Percentiles rank a stretch among this genome's conserved stretches.
These are phyloP conservation scores for Tanytarsus gracilentus DNA, from an alignment of 2,888 invertebrate species.

Conservation along the genomic window DNA sequence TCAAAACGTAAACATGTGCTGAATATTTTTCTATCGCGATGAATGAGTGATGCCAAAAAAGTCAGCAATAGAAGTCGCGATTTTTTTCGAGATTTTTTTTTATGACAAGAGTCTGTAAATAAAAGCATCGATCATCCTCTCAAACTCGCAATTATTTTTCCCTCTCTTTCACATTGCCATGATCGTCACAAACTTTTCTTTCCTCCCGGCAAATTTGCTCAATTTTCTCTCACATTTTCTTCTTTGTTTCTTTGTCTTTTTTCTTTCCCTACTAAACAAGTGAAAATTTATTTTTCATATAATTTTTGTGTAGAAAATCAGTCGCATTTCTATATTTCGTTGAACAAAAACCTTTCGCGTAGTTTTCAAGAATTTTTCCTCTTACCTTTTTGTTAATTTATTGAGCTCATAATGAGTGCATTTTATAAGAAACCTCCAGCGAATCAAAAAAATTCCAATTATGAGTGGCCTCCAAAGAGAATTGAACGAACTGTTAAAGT, in stretches of 20 bases:
- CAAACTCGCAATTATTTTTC: neutral
- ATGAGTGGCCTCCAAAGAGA: conserved; percentile 24
- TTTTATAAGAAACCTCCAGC: conserved; percentile 17
- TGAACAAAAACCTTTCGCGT: neutral
- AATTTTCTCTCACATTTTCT: neutral
- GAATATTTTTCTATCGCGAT: no score
- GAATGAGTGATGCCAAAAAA: no score
- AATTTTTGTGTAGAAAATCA: conserved; percentile 4
- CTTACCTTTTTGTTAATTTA: conserved; percentile 2
- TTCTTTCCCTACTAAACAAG: neutral
- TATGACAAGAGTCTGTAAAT: no score
- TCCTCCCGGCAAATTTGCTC: neutral
- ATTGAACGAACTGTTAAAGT: conserved; percentile 2
- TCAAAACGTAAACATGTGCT: no score
- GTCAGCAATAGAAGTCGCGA: no score
- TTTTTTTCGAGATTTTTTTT: no score
- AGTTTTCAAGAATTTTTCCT: neutral
- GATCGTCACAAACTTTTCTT: neutral
- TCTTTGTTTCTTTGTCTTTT: neutral
- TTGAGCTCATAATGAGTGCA: conserved; percentile 1
- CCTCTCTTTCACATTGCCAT: neutral
- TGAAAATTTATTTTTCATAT: neutral
- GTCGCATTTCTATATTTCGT: conserved; percentile 19
- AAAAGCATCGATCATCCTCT: neutral
- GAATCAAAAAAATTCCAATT: neutral